Evolutionary conservation across 2,888 invertebrate genomes (phyloP).

Genomic region (Abrostola triplasia): DNA sequence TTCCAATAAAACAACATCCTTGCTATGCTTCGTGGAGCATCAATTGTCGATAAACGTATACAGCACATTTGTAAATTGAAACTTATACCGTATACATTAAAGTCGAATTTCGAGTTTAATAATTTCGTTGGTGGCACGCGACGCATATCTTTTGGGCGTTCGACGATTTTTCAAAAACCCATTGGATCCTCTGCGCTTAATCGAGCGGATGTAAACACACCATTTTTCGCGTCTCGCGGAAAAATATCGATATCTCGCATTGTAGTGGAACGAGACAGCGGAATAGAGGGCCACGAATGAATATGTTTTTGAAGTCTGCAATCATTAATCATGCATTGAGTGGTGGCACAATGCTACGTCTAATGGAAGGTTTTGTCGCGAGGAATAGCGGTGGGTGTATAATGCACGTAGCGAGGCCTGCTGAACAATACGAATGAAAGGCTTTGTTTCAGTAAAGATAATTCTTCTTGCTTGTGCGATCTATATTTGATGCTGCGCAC

Average conservation of each 20-base stretch:
- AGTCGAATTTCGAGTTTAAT: conserved; percentile 52
- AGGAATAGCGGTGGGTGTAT: conserved; percentile 68
- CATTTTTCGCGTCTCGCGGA: conserved; percentile 82
- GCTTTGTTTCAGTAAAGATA: conserved; percentile 71
- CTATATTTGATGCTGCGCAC: conserved; percentile 47
- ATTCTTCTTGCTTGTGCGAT: conserved; percentile 66
- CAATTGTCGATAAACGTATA: conserved; percentile 53
- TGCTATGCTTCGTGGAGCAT: conserved; percentile 70
- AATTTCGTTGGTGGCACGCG: conserved; percentile 67
- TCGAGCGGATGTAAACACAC: conserved; percentile 86
- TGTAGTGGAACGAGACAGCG: conserved; percentile 70
- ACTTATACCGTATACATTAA: conserved; percentile 53
- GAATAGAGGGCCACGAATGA: conserved; percentile 77
- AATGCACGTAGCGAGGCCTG: conserved; percentile 60
- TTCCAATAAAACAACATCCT: conserved; percentile 85
- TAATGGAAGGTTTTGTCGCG: conserved; percentile 82
- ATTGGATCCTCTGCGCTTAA: conserved; percentile 76
- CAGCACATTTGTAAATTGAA: conserved; percentile 46
- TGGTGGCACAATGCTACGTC: conserved; percentile 74
- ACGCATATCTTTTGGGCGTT: conserved; percentile 67
- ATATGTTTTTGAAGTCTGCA: conserved; percentile 80
- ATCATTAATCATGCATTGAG: conserved; percentile 86
- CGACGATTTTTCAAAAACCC: conserved; percentile 80
- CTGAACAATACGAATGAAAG: conserved; percentile 65
- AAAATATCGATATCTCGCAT: conserved; percentile 78